Evolutionary conservation across 1,140 invertebrate species (phyloP).

Genomic region (Dryas iulia): DNA sequence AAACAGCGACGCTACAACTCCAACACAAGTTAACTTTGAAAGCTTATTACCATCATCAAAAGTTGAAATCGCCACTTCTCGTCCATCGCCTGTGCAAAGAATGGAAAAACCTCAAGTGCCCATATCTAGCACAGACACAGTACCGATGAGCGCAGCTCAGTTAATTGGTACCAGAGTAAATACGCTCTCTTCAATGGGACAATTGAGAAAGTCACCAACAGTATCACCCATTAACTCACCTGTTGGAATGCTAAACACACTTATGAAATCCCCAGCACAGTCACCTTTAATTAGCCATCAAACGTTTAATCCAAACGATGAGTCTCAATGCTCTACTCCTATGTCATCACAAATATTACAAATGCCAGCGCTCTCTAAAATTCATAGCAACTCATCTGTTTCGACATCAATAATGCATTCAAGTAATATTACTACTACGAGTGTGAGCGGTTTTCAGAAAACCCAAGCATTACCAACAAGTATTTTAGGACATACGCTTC

Average conservation of each 20-base stretch:
- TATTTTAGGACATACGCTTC: constrained; percentile 74
- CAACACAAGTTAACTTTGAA: constrained; percentile 79
- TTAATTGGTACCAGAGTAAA: constrained; percentile 65
- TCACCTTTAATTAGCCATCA: constrained; percentile 60
- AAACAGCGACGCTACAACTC: constrained; percentile 63
- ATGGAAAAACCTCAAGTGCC: constrained; percentile 60
- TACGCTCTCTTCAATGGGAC: constrained; percentile 62
- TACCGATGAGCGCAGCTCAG: constrained; percentile 65
- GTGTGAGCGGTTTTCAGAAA: constrained; percentile 61
- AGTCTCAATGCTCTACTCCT: constrained; percentile 44
- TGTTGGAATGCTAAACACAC: constrained; percentile 52
- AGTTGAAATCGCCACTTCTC: constrained; percentile 67
- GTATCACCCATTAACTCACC: constrained; percentile 71
- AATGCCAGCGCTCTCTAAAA: constrained; percentile 78
- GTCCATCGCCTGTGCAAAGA: constrained; percentile 67
- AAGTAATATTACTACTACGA: constrained; percentile 68
- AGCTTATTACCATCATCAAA: constrained; percentile 77
- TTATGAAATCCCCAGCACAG: constrained; percentile 70
- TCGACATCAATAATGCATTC: constrained; percentile 60
- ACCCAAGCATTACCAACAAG: constrained; percentile 64
- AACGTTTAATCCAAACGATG: constrained; percentile 50
- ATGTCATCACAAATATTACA: constrained; percentile 72
- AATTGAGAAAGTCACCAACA: constrained; percentile 65
- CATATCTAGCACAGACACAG: constrained; percentile 45
- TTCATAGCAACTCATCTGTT: constrained; percentile 59